Evolutionary conservation across 1,140 invertebrate species (phyloP), one percentile per base, ranked within the genome.

Genomic region (Calosoma granatense): DNA sequence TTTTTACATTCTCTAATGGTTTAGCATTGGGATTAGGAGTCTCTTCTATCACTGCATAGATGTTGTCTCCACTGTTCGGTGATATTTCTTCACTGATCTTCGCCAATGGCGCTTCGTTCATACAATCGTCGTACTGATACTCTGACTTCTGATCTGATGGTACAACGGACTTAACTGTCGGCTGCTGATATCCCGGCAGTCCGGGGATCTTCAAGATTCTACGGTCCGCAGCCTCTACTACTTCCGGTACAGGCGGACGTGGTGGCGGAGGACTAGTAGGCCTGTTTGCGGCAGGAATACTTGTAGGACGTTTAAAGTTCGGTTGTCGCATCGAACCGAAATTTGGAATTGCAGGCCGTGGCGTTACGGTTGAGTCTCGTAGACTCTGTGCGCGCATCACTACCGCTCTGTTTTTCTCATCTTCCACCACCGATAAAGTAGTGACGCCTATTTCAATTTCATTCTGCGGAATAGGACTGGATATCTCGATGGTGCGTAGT

Each of bases 31-130:
- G n/a, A n/a, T n/a, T n/a, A 0, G 78, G 80, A 61, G 77, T 77
- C 67, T 92, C 90, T 66, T 90, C 87, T 51, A 92, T 92, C 0
- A 90, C 84, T 1, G 88, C 88, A 65, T 92, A 92, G 59, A 92
- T 92, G 65, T 90, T 90, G 61, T 92, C 89, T 21, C 61, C 71
- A 30, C 65, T 72, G 1, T 72, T 71, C 0, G 74, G 72, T 12
- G 81, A 83, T 47, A 62, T 67, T 61, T 82, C 80, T 60, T 85
- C 82, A 22, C 77, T 76, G 22, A 85, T 83, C 58, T 83, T 79
- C 0, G 78, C 78, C 43, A 85, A 63, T 0, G 79, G 74, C 26
- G 74, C 70, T 60, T 85, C 78, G 58, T 85, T 86, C 57, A 88
- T 81, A 63, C 87, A 90, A 63, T 90, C 87, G 53, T 89, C 87